Base-by-base conservation (phyloP, 2,888 invertebrate genomes). In the Eupithecia vulgata region DNA sequence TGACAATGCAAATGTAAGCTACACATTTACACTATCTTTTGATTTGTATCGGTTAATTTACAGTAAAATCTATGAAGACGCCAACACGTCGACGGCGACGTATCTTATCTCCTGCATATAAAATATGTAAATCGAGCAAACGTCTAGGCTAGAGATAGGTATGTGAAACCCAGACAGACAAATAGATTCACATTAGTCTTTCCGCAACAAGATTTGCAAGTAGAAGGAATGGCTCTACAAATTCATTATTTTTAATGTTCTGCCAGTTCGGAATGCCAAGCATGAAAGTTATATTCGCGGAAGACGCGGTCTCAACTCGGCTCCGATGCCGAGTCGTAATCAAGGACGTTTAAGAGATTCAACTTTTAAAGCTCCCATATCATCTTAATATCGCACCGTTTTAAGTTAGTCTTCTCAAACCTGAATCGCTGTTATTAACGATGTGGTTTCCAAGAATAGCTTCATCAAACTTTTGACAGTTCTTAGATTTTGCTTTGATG, bases 401-500 rank as follows among this genome's bases (percentile, higher is more conserved):
- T 73, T 75, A 78, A 76, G 69, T 70, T 71, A 72, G 75, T 76
- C 78, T 73, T 79, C 74, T 78, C 73, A 71, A 79, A 79, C 76
- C 73, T 74, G 77, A 78, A 79, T 79, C 76, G 76, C 70, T 12
- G 77, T 79, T 80, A 78, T 80, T 72, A 77, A 82, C 74, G 76
- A 81, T 72, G 68, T 71, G 42, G 75, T 74, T 82, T 81, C 80
- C 74, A 71, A 81, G 81, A 79, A 82, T 73, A 75, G 75, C 78
- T 73, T 74, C 75, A 76, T 82, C 77, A 79, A 79, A 45, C 76
- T 82, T 82, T 80, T 84, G 85, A 83, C 85, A 84, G 81, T 79
- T 80, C 74, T 80, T 83, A 79, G 81, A 83, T 83, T 85, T 79
- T 75, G 73, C 79, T 70, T 80, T 84, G 85, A 85, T 80, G 83